These are phyloP conservation scores for Nasonia vitripennis DNA, from an alignment of 1,140 invertebrate genomes.

Conservation along the genomic window DNA sequence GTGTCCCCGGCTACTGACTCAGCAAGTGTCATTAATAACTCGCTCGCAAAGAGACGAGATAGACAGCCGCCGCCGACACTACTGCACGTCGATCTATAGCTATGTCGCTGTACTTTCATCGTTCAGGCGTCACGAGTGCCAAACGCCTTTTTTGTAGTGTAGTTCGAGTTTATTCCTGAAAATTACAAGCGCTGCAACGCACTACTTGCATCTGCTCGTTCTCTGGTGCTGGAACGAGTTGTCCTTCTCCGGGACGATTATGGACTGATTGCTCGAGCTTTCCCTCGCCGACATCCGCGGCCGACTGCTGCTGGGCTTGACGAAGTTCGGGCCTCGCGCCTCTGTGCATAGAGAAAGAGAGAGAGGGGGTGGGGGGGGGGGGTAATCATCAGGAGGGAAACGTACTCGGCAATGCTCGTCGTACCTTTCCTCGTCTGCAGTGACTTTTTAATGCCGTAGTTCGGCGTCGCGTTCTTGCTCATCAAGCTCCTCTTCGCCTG, in stretches of 20 bases:
- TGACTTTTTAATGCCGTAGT: neutral
- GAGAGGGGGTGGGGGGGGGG: no score
- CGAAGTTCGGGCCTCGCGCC: neutral
- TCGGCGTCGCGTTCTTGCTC: neutral
- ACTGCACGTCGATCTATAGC: neutral
- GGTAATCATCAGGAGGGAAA: neutral
- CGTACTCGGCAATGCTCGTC: neutral
- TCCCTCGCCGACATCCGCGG: neutral
- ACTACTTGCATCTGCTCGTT: neutral
- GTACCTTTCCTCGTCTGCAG: neutral
- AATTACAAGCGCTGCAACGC: no score
- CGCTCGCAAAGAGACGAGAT: slow-evolving; percentile 48
- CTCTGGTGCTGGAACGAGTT: neutral
- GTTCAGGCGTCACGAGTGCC: slow-evolving; percentile 35
- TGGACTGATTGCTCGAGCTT: neutral
- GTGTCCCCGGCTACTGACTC: slow-evolving; percentile 57
- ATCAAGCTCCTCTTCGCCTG: neutral
- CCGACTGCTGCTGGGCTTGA: neutral
- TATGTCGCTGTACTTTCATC: no score
- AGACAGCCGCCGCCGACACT: slow-evolving; percentile 49
- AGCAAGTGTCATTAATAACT: slow-evolving; percentile 66
- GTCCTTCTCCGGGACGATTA: neutral
- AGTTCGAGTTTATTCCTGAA: no score
- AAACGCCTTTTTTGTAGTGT: slow-evolving; percentile 36
- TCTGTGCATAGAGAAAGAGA: slow-evolving; percentile 11